phyloP scores from a whole-genome alignment of 2,888 invertebrate genomes.

The Microctonus aethiopoides region DNA sequence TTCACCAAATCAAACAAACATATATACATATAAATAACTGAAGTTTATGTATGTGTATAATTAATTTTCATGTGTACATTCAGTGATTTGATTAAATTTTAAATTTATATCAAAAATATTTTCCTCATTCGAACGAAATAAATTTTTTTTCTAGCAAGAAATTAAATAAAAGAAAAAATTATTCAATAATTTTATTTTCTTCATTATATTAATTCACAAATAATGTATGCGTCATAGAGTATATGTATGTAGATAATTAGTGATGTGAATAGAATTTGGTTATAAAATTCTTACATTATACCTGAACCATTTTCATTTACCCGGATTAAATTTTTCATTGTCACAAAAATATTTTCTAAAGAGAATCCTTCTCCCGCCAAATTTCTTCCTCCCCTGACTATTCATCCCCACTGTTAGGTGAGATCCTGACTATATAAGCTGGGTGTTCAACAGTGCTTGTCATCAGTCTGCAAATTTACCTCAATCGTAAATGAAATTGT shows the following conservation, averaged over 20 bases:
- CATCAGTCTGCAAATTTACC: not conserved
- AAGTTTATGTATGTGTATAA: too few species aligned
- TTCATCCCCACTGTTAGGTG: not conserved
- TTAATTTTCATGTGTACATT: too few species aligned
- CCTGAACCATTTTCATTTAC: not conserved
- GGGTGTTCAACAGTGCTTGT: not conserved
- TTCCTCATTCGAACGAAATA: too few species aligned
- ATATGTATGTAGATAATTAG: not conserved
- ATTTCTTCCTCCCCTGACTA: not conserved
- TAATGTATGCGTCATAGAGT: not conserved
- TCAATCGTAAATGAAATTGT: not conserved
- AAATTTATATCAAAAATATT: too few species aligned
- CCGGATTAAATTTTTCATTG: constrained; percentile 2
- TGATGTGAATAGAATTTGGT: not conserved
- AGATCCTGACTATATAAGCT: not conserved
- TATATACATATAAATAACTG: too few species aligned
- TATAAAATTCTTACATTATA: not conserved
- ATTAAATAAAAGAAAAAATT: too few species aligned
- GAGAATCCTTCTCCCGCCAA: not conserved
- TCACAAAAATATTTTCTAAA: not conserved
- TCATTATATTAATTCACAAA: not conserved
- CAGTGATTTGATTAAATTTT: too few species aligned
- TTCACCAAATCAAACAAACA: too few species aligned
- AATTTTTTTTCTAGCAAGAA: too few species aligned
- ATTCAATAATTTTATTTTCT: too few species aligned